Evolutionary conservation across 1,140 invertebrate genomes (phyloP).

Genomic region (Penaeus vannamei): DNA sequence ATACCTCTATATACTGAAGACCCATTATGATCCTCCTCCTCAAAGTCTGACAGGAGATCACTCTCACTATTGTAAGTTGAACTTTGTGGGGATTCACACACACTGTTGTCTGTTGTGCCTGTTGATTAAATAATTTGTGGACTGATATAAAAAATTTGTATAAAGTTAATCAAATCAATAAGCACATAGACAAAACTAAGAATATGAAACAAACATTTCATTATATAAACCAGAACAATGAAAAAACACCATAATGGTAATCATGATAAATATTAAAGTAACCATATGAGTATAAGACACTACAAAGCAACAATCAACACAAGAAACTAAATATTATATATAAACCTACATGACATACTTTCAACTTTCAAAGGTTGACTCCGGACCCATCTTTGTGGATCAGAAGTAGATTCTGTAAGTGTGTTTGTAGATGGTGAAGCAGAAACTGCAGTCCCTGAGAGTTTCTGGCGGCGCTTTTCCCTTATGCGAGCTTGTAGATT

Average conservation of each 20-base stretch:
- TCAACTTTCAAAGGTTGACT: constrained; percentile 28
- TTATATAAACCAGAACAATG: no score
- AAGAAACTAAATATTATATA: background rate
- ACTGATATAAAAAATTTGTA: background rate
- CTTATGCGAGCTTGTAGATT: constrained; percentile 79
- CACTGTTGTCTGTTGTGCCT: constrained; percentile 63
- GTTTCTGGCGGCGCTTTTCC: constrained; percentile 75
- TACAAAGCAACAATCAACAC: background rate
- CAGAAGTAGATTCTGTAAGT: background rate
- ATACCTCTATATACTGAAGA: no score
- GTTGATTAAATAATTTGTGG: constrained; percentile 58
- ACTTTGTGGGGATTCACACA: constrained; percentile 62
- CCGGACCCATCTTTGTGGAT: constrained; percentile 1
- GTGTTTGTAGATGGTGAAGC: background rate
- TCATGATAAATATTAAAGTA: background rate
- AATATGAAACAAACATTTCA: no score
- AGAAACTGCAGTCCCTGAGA: constrained; percentile 72
- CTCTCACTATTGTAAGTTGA: constrained; percentile 56
- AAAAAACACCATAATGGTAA: no score
- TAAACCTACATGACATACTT: constrained; percentile 28
- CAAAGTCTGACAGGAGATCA: constrained; percentile 58
- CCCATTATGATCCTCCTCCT: constrained; percentile 28
- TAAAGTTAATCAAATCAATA: background rate
- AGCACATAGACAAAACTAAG: background rate
- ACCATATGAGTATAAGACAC: background rate